Base-by-base conservation (phyloP, 2,113 vertebrate genomes). In the Dicentrarchus labrax region DNA sequence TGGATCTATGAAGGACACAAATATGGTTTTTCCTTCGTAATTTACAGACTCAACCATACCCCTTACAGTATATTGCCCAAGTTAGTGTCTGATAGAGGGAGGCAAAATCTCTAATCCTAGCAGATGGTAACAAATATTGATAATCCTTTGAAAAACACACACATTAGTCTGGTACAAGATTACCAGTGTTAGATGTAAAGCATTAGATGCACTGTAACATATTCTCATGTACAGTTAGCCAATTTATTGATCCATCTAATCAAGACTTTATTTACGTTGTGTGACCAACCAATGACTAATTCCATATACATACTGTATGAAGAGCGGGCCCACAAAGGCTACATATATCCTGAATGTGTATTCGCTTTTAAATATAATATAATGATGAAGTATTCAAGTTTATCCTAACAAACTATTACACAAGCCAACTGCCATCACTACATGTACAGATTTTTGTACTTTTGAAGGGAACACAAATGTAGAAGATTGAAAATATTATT, bases 11-110 rank as follows among this genome's bases (percentile, higher is more conserved):
- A 24, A 64, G 45, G 10, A 3, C 30, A 59, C 12, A 22, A 12
- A 76, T 75, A 16, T 13, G 11, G 76, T 80, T 80, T 60, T n/a
- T 36, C 56, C 17, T 45, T 36, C 53, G 70, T 0, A 30, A 30
- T 70, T 61, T 59, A 43, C 50, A 60, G 36, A 66, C 45, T 78
- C 47, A 45, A 41, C 66, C 66, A 11, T 2, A 10, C 22, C 3
- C 22, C 30, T 30, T 30, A 30, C 30, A 30, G 30, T 38, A 12
- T 39, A 38, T 78, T 0, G 0, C 24, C 6, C 6, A n/a, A 4
- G 41, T 17, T 22, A 12, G 8, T 16, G 17, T 51, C 13, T 64
- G 21, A 30, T 19, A 22, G 24, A 21, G 10, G 53, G 38, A 36
- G 19, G 13, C 21, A 13, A 30, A 30, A 22, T n/a, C 7, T 30